Conservation (phyloP, 2,888 invertebrate species). For the Sarcophaga subvicina region DNA sequence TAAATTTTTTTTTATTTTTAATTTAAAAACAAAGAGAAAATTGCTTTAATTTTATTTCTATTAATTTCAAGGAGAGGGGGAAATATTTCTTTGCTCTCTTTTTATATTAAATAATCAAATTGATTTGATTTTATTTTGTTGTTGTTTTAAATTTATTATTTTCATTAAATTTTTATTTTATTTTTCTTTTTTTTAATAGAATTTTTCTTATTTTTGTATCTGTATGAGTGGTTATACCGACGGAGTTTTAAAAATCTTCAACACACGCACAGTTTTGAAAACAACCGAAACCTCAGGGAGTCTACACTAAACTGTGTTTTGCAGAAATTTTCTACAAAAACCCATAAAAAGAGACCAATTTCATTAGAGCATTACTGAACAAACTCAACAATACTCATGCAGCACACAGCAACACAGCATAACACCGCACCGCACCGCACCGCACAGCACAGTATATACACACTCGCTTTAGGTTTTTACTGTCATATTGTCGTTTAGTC, state of each 20-base stretch:
- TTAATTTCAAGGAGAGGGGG: too few relatives aligned
- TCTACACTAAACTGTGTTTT: conserved; percentile 78
- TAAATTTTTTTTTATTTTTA: too few relatives aligned
- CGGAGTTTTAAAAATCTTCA: conserved; percentile 69
- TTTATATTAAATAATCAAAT: background rate
- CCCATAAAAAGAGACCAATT: conserved; percentile 65
- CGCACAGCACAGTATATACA: background rate
- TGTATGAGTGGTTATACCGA: conserved; percentile 70
- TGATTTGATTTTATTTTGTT: background rate
- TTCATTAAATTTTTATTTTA: conserved; percentile 44
- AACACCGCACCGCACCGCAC: background rate
- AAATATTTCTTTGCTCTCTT: background rate
- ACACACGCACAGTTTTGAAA: conserved; percentile 70
- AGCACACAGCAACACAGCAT: conserved; percentile 18
- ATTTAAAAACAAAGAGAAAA: too few relatives aligned
- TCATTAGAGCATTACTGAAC: conserved; percentile 65
- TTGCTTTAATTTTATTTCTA: too few relatives aligned
- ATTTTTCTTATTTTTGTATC: conserved; percentile 45
- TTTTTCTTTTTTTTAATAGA: conserved; percentile 44
- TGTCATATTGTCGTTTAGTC: conserved; percentile 49
- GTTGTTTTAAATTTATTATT: conserved; percentile 11
- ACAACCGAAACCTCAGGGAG: conserved; percentile 77
- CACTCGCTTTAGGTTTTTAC: conserved; percentile 3
- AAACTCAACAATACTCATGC: conserved; percentile 4
- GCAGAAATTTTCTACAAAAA: conserved; percentile 73